A percentile compares a stretch with the other conserved stretches of the same genome.
Evolutionary conservation across 2,113 vertebrate species (phyloP).

Genomic region (Grantiella picta): DNA sequence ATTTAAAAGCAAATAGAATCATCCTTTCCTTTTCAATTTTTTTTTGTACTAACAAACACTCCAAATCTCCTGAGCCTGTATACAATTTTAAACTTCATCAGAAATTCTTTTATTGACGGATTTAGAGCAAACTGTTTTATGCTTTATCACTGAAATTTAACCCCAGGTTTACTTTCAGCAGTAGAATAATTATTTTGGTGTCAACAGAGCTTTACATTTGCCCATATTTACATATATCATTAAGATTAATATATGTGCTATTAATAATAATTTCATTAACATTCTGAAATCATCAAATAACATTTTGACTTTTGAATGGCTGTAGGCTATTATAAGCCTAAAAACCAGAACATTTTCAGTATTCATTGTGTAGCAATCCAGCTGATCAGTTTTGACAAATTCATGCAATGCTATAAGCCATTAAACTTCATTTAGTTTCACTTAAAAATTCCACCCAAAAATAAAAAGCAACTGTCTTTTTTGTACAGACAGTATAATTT

Average conservation of each 20-base stretch:
- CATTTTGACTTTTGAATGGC: constrained; percentile 72
- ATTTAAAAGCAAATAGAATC: constrained; percentile 11
- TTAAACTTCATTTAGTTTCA: constrained; percentile 60
- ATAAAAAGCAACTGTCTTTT: constrained; percentile 26
- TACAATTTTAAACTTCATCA: background rate
- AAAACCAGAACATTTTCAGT: constrained; percentile 61
- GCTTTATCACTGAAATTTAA: constrained; percentile 51
- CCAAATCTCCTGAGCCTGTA: background rate
- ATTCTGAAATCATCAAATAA: constrained; percentile 68
- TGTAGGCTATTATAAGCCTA: constrained; percentile 59
- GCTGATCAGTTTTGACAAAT: constrained; percentile 67
- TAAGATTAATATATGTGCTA: constrained; percentile 72
- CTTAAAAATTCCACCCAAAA: constrained; percentile 56
- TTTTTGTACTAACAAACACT: background rate
- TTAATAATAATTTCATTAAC: constrained; percentile 72
- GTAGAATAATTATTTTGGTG: constrained; percentile 35
- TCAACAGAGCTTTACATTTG: constrained; percentile 50
- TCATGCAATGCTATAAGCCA: constrained; percentile 60
- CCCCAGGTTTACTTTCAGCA: constrained; percentile 44
- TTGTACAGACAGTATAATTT: background rate
- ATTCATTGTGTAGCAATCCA: constrained; percentile 56
- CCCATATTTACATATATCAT: constrained; percentile 63
- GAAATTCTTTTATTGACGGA: background rate
- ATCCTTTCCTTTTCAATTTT: background rate
- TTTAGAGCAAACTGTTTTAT: constrained; percentile 4